Evolutionary conservation across 2,888 invertebrate genomes (phyloP), one percentile per base, ranked within the genome.

Genomic region (Scrobipalpa atriplicella): DNA sequence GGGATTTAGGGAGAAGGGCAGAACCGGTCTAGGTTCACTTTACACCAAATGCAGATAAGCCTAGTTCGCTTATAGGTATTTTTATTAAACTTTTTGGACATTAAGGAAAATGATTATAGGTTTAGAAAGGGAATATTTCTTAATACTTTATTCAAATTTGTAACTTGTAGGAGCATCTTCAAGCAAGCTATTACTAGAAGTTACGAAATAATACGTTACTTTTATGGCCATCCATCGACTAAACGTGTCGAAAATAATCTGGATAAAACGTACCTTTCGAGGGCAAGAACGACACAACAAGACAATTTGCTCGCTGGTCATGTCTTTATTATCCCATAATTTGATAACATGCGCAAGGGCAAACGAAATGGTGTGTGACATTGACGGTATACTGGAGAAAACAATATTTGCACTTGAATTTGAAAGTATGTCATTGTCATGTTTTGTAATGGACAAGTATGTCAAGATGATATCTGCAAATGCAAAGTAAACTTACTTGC

Each of bases 381-480:
- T 54, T 64, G 64, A 19, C 6, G n/a, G 39, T 19, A 38, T 16
- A 65, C 62, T 63, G 63, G 43, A 65, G 19, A 21, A 43, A 62
- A 43, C 9, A 67, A 67, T 67, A 66, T 78, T 79, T 74, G 72
- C 79, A 78, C 75, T 66, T 41, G 68, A 71, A 82, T 83, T 82
- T 74, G 83, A 88, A 90, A 87, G 87, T 85, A 72, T 87, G 90
- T 86, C 90, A 90, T 71, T 88, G 90, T 84, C 85, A 83, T 58
- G 67, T 67, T 60, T 51, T 47, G 84, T 84, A 81, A 84, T 68
- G 74, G 63, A 66, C 70, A 81, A 81, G 78, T 78, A 68, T 83
- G 84, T 84, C 85, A 83, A 84, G 83, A 81, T 75, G 78, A 73
- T 71, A 72, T 75, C 72, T 72, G 70, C 71, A 69, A 70, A 69